These are phyloP conservation scores for Falco cherrug DNA, from an alignment of 2,797 vertebrate species.

Conservation along the genomic window DNA sequence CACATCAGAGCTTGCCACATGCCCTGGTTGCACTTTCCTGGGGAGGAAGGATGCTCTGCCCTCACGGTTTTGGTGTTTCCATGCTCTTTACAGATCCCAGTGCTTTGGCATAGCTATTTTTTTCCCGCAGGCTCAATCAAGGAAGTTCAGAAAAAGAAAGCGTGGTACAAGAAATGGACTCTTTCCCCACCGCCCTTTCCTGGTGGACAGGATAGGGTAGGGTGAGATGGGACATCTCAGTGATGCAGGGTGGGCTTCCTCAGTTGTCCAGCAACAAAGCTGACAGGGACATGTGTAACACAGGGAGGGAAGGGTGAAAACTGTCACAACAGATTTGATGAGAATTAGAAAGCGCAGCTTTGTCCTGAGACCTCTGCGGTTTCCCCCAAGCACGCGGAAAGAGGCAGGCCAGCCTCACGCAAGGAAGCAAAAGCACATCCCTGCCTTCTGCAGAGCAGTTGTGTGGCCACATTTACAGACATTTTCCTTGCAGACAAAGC, in stretches of 20 bases:
- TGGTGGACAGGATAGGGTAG: background rate
- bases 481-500: background rate
- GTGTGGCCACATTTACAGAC: background rate
- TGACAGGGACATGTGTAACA: background rate
- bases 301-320: background rate
- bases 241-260: background rate
- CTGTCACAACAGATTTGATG: background rate
- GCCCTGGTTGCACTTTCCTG: background rate
- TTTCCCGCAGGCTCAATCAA: background rate
- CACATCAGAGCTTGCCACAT: background rate
- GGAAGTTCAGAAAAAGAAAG: background rate
- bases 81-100: background rate
- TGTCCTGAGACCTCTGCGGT: background rate
- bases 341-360: background rate
- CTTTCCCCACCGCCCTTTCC: fast-evolving
- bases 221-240: background rate
- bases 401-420: background rate
- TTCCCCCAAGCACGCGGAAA: background rate
- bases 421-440: background rate
- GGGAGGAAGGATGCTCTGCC: background rate
- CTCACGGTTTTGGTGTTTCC: background rate
- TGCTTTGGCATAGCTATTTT: background rate
- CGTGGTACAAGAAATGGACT: background rate
- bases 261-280: background rate
- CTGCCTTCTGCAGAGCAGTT: background rate